Conservation (phyloP, 2,797 vertebrate genomes). For the Semaprochilodus insignis region DNA sequence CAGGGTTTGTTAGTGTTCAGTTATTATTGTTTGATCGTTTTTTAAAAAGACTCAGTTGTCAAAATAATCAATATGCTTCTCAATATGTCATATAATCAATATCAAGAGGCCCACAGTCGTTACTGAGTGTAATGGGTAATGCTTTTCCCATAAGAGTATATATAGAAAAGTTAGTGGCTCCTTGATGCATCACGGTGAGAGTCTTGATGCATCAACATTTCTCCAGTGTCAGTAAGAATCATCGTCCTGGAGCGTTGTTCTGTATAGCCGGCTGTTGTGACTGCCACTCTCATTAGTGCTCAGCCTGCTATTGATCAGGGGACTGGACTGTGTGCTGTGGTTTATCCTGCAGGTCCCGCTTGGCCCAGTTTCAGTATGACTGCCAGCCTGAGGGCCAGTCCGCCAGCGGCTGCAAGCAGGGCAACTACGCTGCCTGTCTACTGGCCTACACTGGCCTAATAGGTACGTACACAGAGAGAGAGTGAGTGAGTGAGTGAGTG, state of each 20-base stretch:
- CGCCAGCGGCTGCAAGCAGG: slow-evolving; percentile 76
- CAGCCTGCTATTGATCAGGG: slow-evolving; percentile 5
- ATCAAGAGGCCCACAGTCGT: background rate
- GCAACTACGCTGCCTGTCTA: slow-evolving; percentile 77
- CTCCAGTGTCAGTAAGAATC: slow-evolving; percentile 17
- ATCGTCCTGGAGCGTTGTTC: background rate
- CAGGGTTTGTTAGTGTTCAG: too few species aligned
- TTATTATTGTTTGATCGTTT: too few species aligned
- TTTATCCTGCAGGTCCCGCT: slow-evolving; percentile 73
- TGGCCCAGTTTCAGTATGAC: slow-evolving; percentile 82
- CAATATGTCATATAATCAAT: background rate
- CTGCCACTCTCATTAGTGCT: slow-evolving; percentile 13
- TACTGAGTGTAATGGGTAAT: background rate
- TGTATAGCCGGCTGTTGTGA: background rate
- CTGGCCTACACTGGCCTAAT: slow-evolving; percentile 83
- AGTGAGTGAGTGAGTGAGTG: background rate
- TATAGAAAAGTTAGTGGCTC: background rate
- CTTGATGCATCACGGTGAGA: background rate
- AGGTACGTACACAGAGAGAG: slow-evolving; percentile 66
- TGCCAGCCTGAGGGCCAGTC: slow-evolving; percentile 74
- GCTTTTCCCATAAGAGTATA: background rate
- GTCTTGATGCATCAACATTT: background rate
- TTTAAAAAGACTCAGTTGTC: too few species aligned
- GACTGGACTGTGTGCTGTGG: slow-evolving; percentile 8
- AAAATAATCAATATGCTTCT: background rate